Evolutionary conservation across 2,888 invertebrate genomes (phyloP).

Genomic region (Pachymerium ferrugineum): DNA sequence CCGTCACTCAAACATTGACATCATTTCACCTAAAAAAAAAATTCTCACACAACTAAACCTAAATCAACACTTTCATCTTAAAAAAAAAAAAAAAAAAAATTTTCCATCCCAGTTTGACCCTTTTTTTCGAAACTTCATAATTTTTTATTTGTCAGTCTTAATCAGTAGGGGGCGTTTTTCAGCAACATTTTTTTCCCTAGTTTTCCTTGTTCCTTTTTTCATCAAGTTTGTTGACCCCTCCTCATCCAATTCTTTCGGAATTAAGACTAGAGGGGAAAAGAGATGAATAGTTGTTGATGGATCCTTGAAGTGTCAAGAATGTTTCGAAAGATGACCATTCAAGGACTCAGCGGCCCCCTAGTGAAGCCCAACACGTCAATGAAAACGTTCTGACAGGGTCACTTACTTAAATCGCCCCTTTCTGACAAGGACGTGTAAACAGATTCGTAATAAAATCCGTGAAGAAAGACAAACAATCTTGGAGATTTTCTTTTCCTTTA

Average conservation of each 20-base stretch:
- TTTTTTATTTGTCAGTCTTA: slow-evolving; percentile 5
- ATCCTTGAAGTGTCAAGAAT: slow-evolving; percentile 17
- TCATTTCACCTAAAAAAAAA: background rate
- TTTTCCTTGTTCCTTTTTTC: slow-evolving; percentile 24
- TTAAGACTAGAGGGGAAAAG: background rate
- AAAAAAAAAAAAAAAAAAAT: too few relatives aligned
- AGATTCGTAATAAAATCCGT: background rate
- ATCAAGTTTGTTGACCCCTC: background rate
- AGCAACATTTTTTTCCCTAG: background rate
- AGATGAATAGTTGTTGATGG: slow-evolving; percentile 10
- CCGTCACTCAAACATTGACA: background rate
- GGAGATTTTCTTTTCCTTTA: background rate
- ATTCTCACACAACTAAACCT: background rate
- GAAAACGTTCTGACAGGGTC: slow-evolving; percentile 15
- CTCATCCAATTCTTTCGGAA: slow-evolving; percentile 1
- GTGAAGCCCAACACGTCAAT: slow-evolving; percentile 11
- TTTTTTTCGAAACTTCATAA: background rate
- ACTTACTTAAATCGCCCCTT: background rate
- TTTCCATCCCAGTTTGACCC: background rate
- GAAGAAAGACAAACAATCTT: too few relatives aligned
- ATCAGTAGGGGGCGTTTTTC: background rate
- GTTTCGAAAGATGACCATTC: slow-evolving; percentile 15
- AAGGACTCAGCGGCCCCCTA: background rate
- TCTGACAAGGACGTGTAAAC: slow-evolving; percentile 12
- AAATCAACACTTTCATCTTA: background rate